phyloP scores from a whole-genome alignment of 2,888 invertebrate species.

The Zele albiditarsus region DNA sequence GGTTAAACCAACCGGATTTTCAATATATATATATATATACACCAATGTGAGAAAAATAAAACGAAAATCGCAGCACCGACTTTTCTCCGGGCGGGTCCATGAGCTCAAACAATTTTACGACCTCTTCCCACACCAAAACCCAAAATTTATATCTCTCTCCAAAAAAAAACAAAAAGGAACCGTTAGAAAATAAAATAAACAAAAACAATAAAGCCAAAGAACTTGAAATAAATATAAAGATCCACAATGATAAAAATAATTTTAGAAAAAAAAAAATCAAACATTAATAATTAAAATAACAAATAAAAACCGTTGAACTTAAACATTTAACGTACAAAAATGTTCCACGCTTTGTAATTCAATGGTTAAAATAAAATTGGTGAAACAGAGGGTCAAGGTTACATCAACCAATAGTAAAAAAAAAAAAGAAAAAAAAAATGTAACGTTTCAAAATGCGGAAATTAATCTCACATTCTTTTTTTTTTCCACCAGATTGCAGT shows the following conservation, averaged over 20 bases:
- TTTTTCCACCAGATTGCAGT: not conserved
- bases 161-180: not conserved
- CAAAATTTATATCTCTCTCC: not conserved
- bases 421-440: not conserved
- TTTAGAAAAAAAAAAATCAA: no score
- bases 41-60: not conserved
- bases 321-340: no score
- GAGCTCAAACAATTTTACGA: not conserved
- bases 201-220: not conserved
- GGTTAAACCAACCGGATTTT: not conserved
- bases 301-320: no score
- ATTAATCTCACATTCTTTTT: not conserved
- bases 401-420: not conserved
- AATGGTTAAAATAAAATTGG: no score
- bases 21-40: not conserved
- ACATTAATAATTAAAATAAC: no score
- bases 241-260: no score
- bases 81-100: not conserved
- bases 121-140: not conserved
- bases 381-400: no score
- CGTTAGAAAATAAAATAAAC: not conserved
- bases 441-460: not conserved
- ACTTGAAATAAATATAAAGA: not conserved
- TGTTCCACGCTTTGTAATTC: no score
- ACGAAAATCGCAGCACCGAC: not conserved